Evolutionary conservation across 2,113 vertebrate species (phyloP).

Genomic region (Eulacestoma nigropectus): DNA sequence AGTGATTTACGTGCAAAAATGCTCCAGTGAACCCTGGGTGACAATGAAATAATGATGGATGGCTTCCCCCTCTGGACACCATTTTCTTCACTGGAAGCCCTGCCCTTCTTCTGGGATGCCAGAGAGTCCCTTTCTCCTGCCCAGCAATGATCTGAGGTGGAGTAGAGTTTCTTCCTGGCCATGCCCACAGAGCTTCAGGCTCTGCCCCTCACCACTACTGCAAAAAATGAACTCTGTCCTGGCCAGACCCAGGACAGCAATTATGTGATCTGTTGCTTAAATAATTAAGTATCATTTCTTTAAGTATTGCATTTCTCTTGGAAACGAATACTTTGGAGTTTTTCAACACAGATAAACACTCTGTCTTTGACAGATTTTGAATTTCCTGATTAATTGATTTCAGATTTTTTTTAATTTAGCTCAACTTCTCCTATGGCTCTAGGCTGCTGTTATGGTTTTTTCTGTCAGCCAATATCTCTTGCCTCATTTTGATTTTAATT

Average conservation of each 20-base stretch:
- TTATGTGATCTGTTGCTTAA: background rate
- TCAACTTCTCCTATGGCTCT: background rate
- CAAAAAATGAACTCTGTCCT: background rate
- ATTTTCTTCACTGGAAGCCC: background rate
- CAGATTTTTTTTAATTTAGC: background rate
- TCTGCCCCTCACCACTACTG: background rate
- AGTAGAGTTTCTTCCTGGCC: background rate
- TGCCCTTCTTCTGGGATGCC: background rate
- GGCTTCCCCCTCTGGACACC: background rate
- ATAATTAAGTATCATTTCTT: background rate
- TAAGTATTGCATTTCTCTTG: background rate
- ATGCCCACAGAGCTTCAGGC: background rate
- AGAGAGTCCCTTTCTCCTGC: background rate
- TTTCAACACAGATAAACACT: background rate
- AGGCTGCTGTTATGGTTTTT: background rate
- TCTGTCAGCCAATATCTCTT: background rate
- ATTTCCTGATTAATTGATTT: background rate
- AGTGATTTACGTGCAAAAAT: background rate
- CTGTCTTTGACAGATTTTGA: background rate
- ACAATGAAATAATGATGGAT: background rate
- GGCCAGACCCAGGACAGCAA: background rate
- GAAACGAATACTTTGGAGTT: background rate
- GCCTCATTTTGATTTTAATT: background rate
- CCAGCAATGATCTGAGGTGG: background rate
- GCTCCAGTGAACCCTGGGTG: background rate